A percentile compares a stretch with the other conserved stretches of the same genome.
Conservation (phyloP, 2,113 vertebrate genomes). For the Hydrolagus affinis region DNA sequence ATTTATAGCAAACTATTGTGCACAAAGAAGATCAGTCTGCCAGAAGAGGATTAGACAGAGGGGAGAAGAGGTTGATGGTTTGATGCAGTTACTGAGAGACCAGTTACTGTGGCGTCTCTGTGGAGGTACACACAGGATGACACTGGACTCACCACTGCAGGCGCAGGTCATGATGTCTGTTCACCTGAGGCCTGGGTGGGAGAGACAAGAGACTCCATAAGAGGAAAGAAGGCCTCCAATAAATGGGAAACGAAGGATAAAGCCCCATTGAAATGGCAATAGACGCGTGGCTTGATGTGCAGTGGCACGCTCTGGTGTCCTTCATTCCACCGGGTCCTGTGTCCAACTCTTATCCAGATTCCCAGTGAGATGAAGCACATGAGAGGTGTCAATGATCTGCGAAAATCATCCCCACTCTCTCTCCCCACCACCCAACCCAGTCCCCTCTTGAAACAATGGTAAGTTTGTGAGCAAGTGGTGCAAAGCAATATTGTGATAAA, state of each 20-base stretch:
- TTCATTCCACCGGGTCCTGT: constrained; percentile 44
- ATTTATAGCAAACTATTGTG: too few species aligned
- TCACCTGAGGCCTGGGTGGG: background rate
- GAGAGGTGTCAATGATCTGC: background rate
- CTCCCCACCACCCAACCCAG: background rate
- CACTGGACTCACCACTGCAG: too few species aligned
- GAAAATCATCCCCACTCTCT: background rate
- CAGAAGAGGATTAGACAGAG: too few species aligned
- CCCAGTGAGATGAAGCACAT: constrained; percentile 43
- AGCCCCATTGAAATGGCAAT: too few species aligned
- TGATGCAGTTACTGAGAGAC: too few species aligned
- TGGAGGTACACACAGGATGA: too few species aligned
- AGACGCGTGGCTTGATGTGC: background rate
- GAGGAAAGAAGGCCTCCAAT: background rate
- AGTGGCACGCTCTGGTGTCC: constrained; percentile 36
- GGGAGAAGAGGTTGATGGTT: too few species aligned
- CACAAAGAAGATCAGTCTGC: too few species aligned
- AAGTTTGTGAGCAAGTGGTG: background rate
- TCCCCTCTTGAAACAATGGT: background rate
- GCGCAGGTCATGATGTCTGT: background rate
- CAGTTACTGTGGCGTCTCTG: too few species aligned
- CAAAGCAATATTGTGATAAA: background rate
- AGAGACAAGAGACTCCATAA: background rate
- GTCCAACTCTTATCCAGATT: constrained; percentile 39
- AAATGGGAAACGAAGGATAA: too few species aligned